These are phyloP conservation scores for Geotrupes spiniger DNA, from an alignment of 2,888 invertebrate genomes.

Conservation along the genomic window DNA sequence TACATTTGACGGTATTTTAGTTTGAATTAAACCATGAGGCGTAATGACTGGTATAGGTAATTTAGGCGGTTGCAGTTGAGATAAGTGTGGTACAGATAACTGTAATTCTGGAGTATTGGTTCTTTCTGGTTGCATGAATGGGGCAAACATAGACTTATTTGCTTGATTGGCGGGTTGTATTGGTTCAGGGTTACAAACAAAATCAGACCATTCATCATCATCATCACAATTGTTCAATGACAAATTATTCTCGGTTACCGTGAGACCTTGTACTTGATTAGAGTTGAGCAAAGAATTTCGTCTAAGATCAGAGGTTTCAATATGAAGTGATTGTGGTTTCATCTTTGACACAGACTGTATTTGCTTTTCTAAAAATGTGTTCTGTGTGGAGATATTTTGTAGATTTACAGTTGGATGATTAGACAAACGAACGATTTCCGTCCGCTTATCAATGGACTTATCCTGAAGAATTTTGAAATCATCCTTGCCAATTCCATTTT, in stretches of 20 bases:
- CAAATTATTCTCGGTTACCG: too few species aligned
- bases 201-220: conserved; percentile 63
- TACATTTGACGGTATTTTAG: conserved; percentile 38
- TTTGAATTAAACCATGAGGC: conserved; percentile 44
- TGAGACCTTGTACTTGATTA: too few species aligned
- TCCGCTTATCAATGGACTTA: too few species aligned
- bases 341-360: too few species aligned
- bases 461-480: too few species aligned
- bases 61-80: conserved; percentile 42
- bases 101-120: conserved; percentile 43
- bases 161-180: conserved; percentile 6
- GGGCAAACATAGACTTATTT: not conserved
- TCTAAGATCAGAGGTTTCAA: not conserved
- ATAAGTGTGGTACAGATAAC: conserved; percentile 45
- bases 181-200: conserved; percentile 49
- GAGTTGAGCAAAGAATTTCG: too few species aligned
- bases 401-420: too few species aligned
- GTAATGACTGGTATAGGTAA: conserved; percentile 46
- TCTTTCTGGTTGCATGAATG: conserved; percentile 25
- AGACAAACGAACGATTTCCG: too few species aligned
- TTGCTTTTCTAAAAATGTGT: conserved; percentile 8
- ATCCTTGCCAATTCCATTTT: not conserved
- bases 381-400: too few species aligned
- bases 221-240: conserved; percentile 4
- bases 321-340: too few species aligned